Evolutionary conservation across 2,797 vertebrate genomes (phyloP), one percentile per base, ranked within the genome.

Genomic region (Pogoniulus pusillus): DNA sequence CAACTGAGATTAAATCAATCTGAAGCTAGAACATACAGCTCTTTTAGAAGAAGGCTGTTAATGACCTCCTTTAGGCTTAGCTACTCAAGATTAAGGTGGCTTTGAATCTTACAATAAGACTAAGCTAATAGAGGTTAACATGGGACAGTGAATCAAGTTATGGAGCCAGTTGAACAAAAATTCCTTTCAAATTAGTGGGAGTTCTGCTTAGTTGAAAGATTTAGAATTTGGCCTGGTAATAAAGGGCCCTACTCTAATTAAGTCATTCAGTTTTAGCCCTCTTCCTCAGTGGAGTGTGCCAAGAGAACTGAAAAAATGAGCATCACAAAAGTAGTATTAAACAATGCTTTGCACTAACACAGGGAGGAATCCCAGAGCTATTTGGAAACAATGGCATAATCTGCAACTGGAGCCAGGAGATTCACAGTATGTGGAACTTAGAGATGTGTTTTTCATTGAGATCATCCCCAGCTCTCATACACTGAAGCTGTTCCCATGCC

Each of bases 231-330:
- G 76, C 39, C 89, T 65, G 77, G 54, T 87, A 87, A 88, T 72
- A 91, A 87, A 82, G 79, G 77, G 45, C 35, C 78, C 35, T 73
- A 70, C 51, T 90, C 57, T 74, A 93, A 91, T 90, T 75, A 91
- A 88, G 83, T 85, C 84, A 81, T 86, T 96, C 45, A 70, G 85
- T 92, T 94, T 91, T 93, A 93, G 89, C 91, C 86, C 39, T 72
- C 53, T 72, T 87, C 69, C 34, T 94, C 62, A 87, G 65, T 54
- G 30, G 29, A 69, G 53, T 24, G 24, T 72, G 92, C 94, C 87
- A 91, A 95, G 63, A 87, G 85, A 96, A 70, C 35, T 59, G 5
- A 87, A 89, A 90, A 68, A 70, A 43, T n/a, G 23, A 85, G 41
- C 37, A 68, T 45, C 71, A 66, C 70, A 82, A 64, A 85, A 87